These are phyloP conservation scores for Plemyria rubiginata DNA, from an alignment of 2,888 invertebrate genomes.

Conservation along the genomic window DNA sequence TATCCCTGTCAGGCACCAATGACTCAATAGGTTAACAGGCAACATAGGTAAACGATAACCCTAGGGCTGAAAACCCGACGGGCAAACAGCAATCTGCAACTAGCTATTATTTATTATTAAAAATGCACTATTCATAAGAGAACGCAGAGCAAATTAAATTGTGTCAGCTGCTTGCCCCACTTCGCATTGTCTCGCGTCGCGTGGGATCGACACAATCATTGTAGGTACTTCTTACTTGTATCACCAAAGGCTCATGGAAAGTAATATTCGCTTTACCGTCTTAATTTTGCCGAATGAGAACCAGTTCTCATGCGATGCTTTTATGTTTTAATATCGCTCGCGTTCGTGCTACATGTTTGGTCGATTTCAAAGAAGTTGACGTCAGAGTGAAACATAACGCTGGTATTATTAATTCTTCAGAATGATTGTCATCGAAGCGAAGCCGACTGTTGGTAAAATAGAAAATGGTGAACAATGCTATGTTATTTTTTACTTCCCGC, in stretches of 20 bases:
- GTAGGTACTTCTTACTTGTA: constrained; percentile 46
- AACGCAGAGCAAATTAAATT: constrained; percentile 78
- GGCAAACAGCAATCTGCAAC: background rate
- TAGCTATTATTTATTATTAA: constrained; percentile 4
- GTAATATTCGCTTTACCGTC: constrained; percentile 9
- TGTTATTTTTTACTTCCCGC: constrained; percentile 68
- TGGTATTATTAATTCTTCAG: constrained; percentile 13
- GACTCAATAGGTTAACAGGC: no score
- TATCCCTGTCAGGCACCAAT: no score
- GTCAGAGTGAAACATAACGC: constrained; percentile 10
- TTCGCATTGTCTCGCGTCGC: constrained; percentile 70
- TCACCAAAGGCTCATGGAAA: constrained; percentile 1
- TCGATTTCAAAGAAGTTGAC: background rate
- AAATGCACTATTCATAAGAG: constrained; percentile 59
- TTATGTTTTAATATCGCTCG: constrained; percentile 1
- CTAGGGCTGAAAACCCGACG: background rate
- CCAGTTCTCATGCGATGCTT: background rate
- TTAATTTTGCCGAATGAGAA: constrained; percentile 6
- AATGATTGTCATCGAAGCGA: constrained; percentile 26
- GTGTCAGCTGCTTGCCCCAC: constrained; percentile 82
- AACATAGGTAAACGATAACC: background rate
- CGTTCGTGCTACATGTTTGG: background rate
- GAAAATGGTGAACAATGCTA: constrained; percentile 75
- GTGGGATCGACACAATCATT: constrained; percentile 77
- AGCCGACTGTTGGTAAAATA: constrained; percentile 69